Conservation (phyloP, 2,797 vertebrate genomes). For the Diglossa cyanea region DNA sequence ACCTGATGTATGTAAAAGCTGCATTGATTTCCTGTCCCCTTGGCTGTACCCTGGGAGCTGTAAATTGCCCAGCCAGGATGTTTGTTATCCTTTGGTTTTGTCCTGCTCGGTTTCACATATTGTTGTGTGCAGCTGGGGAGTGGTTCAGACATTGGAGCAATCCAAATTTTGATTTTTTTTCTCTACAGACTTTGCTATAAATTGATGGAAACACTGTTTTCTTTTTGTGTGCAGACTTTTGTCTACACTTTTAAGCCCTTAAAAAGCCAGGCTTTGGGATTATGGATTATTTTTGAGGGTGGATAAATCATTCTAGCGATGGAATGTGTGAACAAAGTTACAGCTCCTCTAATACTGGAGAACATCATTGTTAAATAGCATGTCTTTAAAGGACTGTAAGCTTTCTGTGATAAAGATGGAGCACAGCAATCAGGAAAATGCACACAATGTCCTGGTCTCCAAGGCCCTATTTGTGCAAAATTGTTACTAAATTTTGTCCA, state of each 20-base stretch:
- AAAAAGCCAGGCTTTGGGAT: background rate
- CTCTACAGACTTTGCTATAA: background rate
- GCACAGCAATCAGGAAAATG: background rate
- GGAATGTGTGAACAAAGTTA: background rate
- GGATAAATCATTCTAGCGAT: background rate
- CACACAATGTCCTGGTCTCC: background rate
- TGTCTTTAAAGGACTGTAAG: background rate
- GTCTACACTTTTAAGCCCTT: background rate
- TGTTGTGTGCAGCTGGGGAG: background rate
- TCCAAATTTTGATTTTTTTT: background rate
- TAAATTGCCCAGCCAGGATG: background rate
- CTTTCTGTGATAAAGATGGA: background rate
- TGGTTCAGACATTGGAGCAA: background rate
- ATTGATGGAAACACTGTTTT: background rate
- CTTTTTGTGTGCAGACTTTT: background rate
- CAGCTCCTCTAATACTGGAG: background rate
- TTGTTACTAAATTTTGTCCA: background rate
- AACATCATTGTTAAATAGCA: background rate
- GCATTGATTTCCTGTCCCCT: background rate
- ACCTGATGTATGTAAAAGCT: background rate
- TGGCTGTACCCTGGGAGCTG: background rate
- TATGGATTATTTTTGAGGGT: background rate
- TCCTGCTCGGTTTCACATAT: background rate
- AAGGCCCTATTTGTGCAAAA: background rate
- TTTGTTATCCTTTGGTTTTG: background rate